Evolutionary conservation across 2,888 invertebrate genomes (phyloP), one percentile per base, ranked within the genome.

Genomic region (Didymodactylos carnosus): DNA sequence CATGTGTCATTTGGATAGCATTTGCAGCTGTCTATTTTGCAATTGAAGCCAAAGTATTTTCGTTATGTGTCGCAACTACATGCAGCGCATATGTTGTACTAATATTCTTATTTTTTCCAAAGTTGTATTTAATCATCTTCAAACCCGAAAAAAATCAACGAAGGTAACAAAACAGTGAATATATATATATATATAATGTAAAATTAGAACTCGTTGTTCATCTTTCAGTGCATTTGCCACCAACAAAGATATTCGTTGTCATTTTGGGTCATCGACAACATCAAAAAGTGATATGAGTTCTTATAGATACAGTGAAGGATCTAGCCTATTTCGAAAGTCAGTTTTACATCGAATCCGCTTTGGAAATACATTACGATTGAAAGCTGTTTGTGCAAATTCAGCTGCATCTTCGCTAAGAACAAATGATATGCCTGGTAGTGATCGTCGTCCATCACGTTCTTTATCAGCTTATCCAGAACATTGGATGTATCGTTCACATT

Each of bases 1-100:
- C 94, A 39, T 93, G 94, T 83, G 91, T 94, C 77, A 94, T 95
- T 81, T 97, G 97, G 97, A 86, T 94, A 77, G 97, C 97, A 27
- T 97, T 97, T 84, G 92, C 97, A 75, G 94, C 95, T 10, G 87
- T 97, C 71, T 95, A 95, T 85, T 94, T 95, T 83, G 94, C 94
- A 77, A 94, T 88, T 78, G 87, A 87, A 77, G 78, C 77, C 51
- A 81, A 80, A 75, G 87, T 87, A 78, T 84, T 86, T 49, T 85
- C 86, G 10, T 83, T 86, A 86, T 88, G 89, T 79, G 86, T 89
- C 83, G 89, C 89, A 79, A 88, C 89, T 70, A 88, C 88, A n/a
- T 83, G 89, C 72, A 88, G 88, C 79, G 89, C 89, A 10, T 86
- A 88, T 78, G 89, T 89, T 11, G 88, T 88, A 53, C 86, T 90